These are phyloP conservation scores for Bombus consobrinus DNA, from an alignment of 1,140 invertebrate genomes.

Conservation along the genomic window DNA sequence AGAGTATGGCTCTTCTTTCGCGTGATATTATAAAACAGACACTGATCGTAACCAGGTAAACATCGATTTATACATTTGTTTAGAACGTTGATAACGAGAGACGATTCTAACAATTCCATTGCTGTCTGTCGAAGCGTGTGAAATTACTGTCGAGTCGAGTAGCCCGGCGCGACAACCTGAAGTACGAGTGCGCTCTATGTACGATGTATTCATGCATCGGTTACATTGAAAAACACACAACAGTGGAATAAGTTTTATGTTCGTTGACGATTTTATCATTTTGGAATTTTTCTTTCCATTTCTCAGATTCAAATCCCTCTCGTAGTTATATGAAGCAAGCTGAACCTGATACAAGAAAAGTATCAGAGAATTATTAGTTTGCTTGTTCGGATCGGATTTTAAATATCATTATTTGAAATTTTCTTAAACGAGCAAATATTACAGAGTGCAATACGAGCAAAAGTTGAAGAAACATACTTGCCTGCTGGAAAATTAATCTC, in stretches of 20 bases:
- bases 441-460: not conserved
- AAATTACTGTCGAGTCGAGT: slow-evolving; percentile 13
- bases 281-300: not conserved
- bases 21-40: not conserved
- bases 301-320: not conserved
- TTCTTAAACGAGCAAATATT: not conserved
- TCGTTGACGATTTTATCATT: not conserved
- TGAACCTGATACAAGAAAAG: not conserved
- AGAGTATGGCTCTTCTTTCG: not conserved
- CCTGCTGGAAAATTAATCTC: too few species aligned
- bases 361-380: too few species aligned
- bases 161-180: not conserved
- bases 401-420: not conserved
- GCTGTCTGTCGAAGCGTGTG: not conserved
- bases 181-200: not conserved
- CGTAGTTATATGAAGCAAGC: not conserved
- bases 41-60: not conserved
- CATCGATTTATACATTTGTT: not conserved
- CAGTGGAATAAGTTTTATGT: not conserved
- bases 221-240: not conserved
- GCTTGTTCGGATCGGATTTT: too few species aligned
- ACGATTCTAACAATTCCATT: slow-evolving; percentile 9
- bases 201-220: not conserved
- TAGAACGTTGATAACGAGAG: not conserved
- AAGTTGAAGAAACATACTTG: not conserved